phyloP scores from a whole-genome alignment of 2,113 vertebrate species.

The Ochotona princeps region DNA sequence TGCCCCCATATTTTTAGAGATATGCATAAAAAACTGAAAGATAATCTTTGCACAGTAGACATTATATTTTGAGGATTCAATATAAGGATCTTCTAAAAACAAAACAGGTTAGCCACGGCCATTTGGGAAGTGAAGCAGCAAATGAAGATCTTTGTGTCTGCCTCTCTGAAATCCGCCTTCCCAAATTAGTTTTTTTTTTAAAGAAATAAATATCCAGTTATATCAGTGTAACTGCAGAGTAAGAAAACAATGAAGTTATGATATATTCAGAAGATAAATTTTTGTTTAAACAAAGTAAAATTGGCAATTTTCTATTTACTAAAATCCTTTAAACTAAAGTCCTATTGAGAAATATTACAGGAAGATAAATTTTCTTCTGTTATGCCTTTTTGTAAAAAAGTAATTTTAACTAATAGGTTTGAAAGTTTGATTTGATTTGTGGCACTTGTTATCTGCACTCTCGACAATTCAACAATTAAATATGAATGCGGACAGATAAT shows the following conservation, averaged over 20 bases:
- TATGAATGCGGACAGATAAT: neutral
- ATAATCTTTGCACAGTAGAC: no score
- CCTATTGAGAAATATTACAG: neutral
- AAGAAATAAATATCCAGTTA: neutral
- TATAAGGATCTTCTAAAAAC: no score
- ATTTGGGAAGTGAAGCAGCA: no score
- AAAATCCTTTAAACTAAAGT: neutral
- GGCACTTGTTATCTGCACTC: neutral
- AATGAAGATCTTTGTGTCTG: no score
- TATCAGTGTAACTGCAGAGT: neutral
- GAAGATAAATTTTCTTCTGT: neutral
- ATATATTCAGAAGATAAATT: neutral
- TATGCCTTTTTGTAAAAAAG: neutral
- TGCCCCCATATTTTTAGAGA: no score
- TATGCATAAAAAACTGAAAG: no score
- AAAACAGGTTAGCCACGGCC: no score
- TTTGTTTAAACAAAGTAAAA: neutral
- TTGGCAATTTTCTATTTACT: neutral
- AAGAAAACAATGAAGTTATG: neutral
- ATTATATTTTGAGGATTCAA: no score
- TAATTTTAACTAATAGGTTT: neutral
- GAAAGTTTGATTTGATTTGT: neutral
- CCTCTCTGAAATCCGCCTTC: no score
- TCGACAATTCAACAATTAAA: neutral
- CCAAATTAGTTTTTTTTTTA: neutral